Evolutionary conservation across 1,140 invertebrate genomes (phyloP), one percentile per base, ranked within the genome.

Genomic region (Portunus trituberculatus): DNA sequence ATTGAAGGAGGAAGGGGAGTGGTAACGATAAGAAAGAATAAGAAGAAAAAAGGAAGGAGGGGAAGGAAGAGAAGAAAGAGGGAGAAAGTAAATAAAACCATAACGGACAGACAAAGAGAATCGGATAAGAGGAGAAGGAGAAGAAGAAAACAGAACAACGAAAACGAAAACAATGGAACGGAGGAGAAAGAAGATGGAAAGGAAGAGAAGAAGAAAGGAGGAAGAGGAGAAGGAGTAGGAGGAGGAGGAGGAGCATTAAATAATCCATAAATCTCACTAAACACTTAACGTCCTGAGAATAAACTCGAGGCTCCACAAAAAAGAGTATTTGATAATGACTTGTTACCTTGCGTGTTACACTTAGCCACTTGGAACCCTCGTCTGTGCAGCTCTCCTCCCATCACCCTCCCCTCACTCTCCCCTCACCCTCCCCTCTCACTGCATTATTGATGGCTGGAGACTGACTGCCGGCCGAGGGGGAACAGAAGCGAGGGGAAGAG

Each of bases 371-470:
- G 6, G 25, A 76, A 12, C 6, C 67, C 67, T 20, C 25, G 4
- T 20, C 67, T n/a, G 4, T 20, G 20, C n/a, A 76, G n/a, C 8
- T 0, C 67, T 1, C 7, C 67, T 8, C 67, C 67, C 67, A 1
- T 25, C 0, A 7, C 20, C 67, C 20, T 3, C 67, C 67, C 67
- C 67, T 2, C 2, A 6, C 48, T 14, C 48, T 52, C 48, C 48
- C 48, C 48, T 14, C 48, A 52, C 59, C 10, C 59, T 20, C 59
- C 59, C 59, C 59, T 76, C 3, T 20, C 3, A 1, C 67, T 76
- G 67, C 67, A 76, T 76, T 76, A 76, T 76, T 76, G 67, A 76
- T 76, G 67, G 67, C 67, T 76, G 67, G 67, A 76, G 67, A 76
- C 67, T 76, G 67, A n/a, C 67, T 76, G 67, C n/a, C 20, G 20